Evolutionary conservation across 2,888 invertebrate genomes (phyloP), one percentile per base, ranked within the genome.

Genomic region (Leucophenga maculata): DNA sequence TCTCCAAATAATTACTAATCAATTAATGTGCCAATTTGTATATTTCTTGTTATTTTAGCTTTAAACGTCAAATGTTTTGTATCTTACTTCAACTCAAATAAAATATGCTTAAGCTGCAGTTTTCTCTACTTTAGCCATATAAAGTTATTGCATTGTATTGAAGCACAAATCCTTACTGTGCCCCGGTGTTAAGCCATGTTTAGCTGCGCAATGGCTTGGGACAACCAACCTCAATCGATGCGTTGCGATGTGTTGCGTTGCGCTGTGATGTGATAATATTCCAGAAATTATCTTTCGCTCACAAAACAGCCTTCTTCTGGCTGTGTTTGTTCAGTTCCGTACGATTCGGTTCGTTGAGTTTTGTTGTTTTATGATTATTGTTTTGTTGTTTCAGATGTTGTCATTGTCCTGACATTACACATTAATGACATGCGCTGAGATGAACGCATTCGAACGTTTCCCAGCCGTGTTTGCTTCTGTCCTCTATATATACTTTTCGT

Each of bases 311-410:
- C 26, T 13, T 44, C 57, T 72, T 77, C 72, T 69, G 73, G 20
- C 74, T 73, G 72, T 74, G 72, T 69, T 65, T 39, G 70, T 50
- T 64, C 52, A 66, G 39, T 54, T 65, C n/a, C n/a, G n/a, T n/a
- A n/a, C 52, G 68, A 73, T 44, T 71, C 50, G 50, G 59, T 72
- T 67, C 69, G 67, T 68, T 54, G 72, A 75, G 73, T 76, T 75
- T 82, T 81, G 79, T 64, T 64, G 67, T 82, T 82, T 82, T 82
- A 80, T 82, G 80, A 80, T 79, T 79, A 80, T 82, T 81, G 79
- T 80, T 80, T 72, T 75, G 73, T 71, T 73, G 72, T 72, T 73
- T 68, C 66, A 73, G 75, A 72, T 75, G 9, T 22, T 60, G 44
- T 44, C 66, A 66, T 62, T 69, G 55, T 72, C 69, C 67, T 66